Conservation (phyloP, 2,113 vertebrate genomes). For the Acrocephalus arundinaceus region DNA sequence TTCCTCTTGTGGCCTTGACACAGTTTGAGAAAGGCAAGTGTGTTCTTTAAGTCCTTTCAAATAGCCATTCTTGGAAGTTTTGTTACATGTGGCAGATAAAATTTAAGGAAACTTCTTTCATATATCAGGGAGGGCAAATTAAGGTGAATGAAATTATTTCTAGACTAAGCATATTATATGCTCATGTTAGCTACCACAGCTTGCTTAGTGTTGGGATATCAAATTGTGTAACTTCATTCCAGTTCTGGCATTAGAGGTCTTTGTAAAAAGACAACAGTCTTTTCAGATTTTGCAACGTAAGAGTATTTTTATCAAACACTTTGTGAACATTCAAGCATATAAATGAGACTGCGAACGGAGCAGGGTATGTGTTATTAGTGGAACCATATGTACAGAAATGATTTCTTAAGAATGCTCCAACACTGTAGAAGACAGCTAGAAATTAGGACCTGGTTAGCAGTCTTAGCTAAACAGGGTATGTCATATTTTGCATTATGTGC, state of each 20-base stretch:
- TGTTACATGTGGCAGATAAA: neutral
- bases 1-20: neutral
- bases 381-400: neutral
- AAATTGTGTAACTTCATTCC: neutral
- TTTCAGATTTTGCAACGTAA: neutral
- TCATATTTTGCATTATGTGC: slow-evolving; percentile 6
- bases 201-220: neutral
- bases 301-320: neutral
- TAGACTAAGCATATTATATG: neutral
- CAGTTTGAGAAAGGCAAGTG: neutral
- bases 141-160: neutral
- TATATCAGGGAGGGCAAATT: neutral
- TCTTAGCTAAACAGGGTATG: slow-evolving; percentile 2
- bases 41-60: neutral
- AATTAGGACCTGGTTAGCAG: slow-evolving; percentile 22
- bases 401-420: neutral
- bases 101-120: neutral
- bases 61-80: neutral
- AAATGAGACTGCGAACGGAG: neutral
- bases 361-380: neutral
- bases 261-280: neutral
- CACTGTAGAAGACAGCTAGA: neutral
- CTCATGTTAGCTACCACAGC: neutral
- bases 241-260: neutral
- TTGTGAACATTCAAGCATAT: neutral